A percentile compares a stretch with the other conserved stretches of the same genome.
These are phyloP conservation scores for Branchinecta sandiegonensis DNA, from an alignment of 2,888 invertebrate genomes.

Conservation along the genomic window DNA sequence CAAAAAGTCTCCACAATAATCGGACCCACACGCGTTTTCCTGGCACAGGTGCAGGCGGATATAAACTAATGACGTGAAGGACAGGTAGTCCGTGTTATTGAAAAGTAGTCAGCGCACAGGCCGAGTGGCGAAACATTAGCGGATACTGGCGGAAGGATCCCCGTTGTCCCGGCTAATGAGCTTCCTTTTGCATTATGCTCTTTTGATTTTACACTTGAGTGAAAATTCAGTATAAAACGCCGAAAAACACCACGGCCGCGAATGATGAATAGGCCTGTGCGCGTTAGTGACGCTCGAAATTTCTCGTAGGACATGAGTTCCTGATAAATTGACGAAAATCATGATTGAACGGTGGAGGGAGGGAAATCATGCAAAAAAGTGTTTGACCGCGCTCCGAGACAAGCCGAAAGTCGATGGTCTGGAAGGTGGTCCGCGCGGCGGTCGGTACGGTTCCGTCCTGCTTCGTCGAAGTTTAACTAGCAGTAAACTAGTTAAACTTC, in stretches of 20 bases:
- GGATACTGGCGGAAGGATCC: slow-evolving; percentile 10
- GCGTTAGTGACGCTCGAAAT: neutral
- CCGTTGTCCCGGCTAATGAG: neutral
- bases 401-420: no score
- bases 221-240: slow-evolving; percentile 9
- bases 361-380: slow-evolving; percentile 14
- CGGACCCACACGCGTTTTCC: no score
- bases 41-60: no score
- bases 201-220: slow-evolving; percentile 15
- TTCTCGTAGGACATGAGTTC: neutral
- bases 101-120: no score
- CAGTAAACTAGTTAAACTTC: no score
- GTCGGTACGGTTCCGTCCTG: no score
- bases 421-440: no score
- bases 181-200: slow-evolving; percentile 15
- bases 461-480: no score
- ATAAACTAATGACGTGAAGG: no score
- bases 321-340: slow-evolving; percentile 12
- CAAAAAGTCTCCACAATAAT: no score
- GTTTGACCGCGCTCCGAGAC: neutral
- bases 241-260: slow-evolving; percentile 11
- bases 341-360: slow-evolving; percentile 12
- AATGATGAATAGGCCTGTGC: neutral
- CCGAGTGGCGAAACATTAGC: neutral
- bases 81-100: no score